Evolutionary conservation across 1,140 invertebrate species (phyloP).

Genomic region (Arctopsyche grandis): DNA sequence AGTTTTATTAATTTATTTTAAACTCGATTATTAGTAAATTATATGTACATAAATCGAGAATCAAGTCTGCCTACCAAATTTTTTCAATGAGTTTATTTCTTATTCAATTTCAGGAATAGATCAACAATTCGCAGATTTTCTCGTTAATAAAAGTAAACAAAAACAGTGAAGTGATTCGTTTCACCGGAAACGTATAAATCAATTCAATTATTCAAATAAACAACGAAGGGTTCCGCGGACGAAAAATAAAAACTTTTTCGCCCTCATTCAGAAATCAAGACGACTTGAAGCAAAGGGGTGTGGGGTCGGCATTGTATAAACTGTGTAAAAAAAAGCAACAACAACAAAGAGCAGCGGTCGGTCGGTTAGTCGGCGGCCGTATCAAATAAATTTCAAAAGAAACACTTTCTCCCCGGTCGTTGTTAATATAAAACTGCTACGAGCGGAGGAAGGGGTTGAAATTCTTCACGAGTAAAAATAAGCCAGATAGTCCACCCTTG

Average conservation of each 20-base stretch:
- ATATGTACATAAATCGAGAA: too few relatives aligned
- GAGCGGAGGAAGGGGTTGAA: constrained; percentile 49
- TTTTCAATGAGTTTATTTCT: too few relatives aligned
- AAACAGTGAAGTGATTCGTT: not conserved
- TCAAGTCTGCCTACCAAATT: too few relatives aligned
- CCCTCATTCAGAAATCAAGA: not conserved
- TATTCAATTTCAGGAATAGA: too few relatives aligned
- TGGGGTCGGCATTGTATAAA: too few relatives aligned
- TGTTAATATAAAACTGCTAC: constrained; percentile 54
- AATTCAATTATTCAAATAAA: constrained; percentile 30
- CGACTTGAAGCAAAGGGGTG: not conserved
- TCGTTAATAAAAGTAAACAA: not conserved
- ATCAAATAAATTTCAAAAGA: constrained; percentile 54
- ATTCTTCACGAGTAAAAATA: constrained; percentile 42
- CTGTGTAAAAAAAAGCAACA: not conserved
- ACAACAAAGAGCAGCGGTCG: constrained; percentile 5
- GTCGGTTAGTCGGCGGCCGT: constrained; percentile 20
- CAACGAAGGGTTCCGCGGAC: not conserved
- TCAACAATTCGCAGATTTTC: not conserved
- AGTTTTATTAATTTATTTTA: too few relatives aligned
- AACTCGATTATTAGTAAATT: too few relatives aligned
- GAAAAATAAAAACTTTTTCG: constrained; percentile 2
- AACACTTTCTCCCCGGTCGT: constrained; percentile 48
- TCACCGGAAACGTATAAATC: constrained; percentile 27
- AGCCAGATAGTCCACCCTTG: constrained; percentile 34